Evolutionary conservation across 2,888 invertebrate genomes (phyloP).

Genomic region (Euplexia lucipara): DNA sequence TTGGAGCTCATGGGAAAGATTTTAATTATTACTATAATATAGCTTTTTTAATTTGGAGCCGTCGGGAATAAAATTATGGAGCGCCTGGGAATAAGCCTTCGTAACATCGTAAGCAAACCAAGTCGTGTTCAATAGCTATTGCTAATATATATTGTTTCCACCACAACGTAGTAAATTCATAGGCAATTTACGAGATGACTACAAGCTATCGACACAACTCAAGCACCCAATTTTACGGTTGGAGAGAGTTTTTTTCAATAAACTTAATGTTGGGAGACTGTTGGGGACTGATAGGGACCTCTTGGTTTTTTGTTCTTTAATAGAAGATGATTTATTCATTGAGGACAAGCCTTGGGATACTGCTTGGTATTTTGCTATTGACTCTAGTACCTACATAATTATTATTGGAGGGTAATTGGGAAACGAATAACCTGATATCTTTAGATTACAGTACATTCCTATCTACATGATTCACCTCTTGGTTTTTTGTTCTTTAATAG

Average conservation of each 20-base stretch:
- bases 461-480: too few relatives aligned
- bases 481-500: constrained; percentile 36
- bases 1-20: too few relatives aligned
- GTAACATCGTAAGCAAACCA: neutral
- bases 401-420: too few relatives aligned
- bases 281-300: constrained; percentile 22
- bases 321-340: constrained; percentile 27
- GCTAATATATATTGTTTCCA: constrained; percentile 21
- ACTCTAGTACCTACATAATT: too few relatives aligned
- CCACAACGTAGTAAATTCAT: constrained; percentile 17
- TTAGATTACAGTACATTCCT: too few relatives aligned
- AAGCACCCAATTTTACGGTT: constrained; percentile 57
- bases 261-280: constrained; percentile 32
- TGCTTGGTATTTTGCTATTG: too few relatives aligned
- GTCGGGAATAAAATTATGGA: too few relatives aligned
- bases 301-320: constrained; percentile 34
- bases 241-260: constrained; percentile 57
- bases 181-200: constrained; percentile 45
- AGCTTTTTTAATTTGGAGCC: too few relatives aligned
- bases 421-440: too few relatives aligned
- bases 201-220: constrained; percentile 36
- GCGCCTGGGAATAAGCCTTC: too few relatives aligned
- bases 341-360: too few relatives aligned
- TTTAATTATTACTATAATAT: too few relatives aligned
- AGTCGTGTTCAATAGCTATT: neutral